Base-by-base conservation (phyloP, 2,797 vertebrate species). In the Melanotaenia nigrans region DNA sequence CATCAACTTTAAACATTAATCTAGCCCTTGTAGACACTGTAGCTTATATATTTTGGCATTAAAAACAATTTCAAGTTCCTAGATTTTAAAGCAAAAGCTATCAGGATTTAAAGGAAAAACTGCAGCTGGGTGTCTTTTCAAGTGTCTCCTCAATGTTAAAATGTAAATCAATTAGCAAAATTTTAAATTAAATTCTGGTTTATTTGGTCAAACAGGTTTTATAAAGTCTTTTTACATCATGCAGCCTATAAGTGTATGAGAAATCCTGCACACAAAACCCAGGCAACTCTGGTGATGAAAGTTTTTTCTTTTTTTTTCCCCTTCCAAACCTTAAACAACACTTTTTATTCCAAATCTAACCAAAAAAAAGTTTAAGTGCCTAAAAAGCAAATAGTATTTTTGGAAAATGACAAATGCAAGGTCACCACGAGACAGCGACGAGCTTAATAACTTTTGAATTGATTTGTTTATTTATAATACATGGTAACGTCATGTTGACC, bases 1-100 rank as follows among this genome's bases (percentile, higher is more conserved):
- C 73, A 68, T 83, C 78, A 33, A 61, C 77, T 61, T 79, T 87
- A 87, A 83, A 71, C 67, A 81, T 64, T 70, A 30, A 73, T 78
- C 61, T 82, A 32, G 54, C 36, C 65, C 3, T 58, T 8, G 45
- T 10, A 63, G 22, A 32, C 60, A 61, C 56, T 73, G 77, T 25
- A 55, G n/a, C 63, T 73, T 47, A 47, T 47, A n/a, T n/a, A n/a
- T n/a, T n/a, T 47, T n/a, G 42, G 45, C 8, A 45, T 45, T 45
- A 7, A 20, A 2, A 47, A 47, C 18, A 20, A 47, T 10, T 47
- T 3, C 3, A 42, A 47, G 45, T 2, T 20, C 20, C 2, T 10
- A 47, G 8, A n/a, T n/a, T n/a, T n/a, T 54, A 22, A 2, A 54
- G 4, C 10, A 22, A 53, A 53, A 22, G 22, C 49, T 24, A 53